Base-by-base conservation (phyloP, 2,888 invertebrate species). In the Cylloceria caligata region DNA sequence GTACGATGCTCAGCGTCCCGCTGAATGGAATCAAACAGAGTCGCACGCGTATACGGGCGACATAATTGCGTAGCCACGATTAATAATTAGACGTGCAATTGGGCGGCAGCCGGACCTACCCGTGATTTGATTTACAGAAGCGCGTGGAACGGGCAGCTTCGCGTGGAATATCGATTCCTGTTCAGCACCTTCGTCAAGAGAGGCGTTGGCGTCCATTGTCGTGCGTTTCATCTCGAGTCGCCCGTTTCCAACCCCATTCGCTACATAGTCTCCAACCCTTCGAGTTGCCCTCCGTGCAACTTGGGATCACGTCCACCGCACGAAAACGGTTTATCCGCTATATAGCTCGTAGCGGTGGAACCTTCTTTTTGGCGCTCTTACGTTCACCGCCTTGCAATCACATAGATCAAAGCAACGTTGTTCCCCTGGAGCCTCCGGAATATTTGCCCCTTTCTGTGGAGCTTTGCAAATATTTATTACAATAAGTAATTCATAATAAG, bases 1-100 rank as follows among this genome's bases (percentile, higher is more conserved):
- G 55, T 52, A 52, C 71, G 49, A 67, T 55, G 65, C 71, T 30
- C 27, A 27, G 55, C 67, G 69, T 78, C 67, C 81, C 84, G 60
- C 65, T 81, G 68, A 84, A 84, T 69, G 83, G 83, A 85, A 80
- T 84, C 87, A 86, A 89, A 88, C 86, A 88, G 77, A 86, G 79
- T 76, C 80, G 83, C 84, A 86, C 84, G 87, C 88, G 87, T 84
- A n/a, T n/a, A 84, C 87, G 68, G 69, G 80, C 62, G 82, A 85
- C 89, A 89, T 90, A 91, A 91, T 91, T 91, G 89, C 88, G 86
- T 88, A 86, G 87, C 87, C 88, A 84, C 88, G 88, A 91, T 91
- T 91, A 90, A 90, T 91, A 91, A 91, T 91, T 91, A 91, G 91
- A 90, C 89, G 89, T 85, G 88, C 89, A 88, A 90, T 90, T 89